Evolutionary conservation across 2,113 vertebrate genomes (phyloP), one percentile per base, ranked within the genome.

Genomic region (Acrocephalus kingi): DNA sequence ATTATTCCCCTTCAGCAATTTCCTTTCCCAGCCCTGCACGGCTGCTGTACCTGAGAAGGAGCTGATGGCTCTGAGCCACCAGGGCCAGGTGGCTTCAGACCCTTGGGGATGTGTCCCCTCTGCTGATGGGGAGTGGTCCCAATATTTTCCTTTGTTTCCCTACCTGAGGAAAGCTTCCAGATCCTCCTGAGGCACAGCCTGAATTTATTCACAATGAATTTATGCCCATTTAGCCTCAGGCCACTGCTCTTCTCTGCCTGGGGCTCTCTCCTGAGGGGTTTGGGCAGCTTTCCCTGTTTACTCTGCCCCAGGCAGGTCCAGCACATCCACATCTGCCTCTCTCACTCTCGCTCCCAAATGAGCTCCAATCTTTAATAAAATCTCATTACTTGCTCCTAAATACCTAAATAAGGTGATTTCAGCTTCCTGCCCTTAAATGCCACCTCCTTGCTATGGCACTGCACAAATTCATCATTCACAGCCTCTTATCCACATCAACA

Each of bases 71-170:
- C 59, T 17, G 37, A 80, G 9, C 20, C 80, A 13, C 2, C 46
- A 33, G 56, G 3, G 10, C 28, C 62, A 25, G 62, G 72, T 3
- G 28, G 52, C 75, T 31, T 0, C 0, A 55, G 6, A 3, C 4
- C 71, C 79, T 3, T 5, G 7, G 64, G 27, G 46, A 31, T 2
- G 7, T 46, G 37, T 61, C 54, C 71, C 24, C 21, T 33, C 14
- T 43, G 0, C n/a, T 11, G 16, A 8, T 1, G 2, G 30, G 56
- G 39, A 68, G 16, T 12, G 27, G 3, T 12, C 58, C 5, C 1
- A 51, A 4, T n/a, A 5, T 37, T 25, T 37, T 19, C 58, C 16
- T 7, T 41, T 46, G 13, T 15, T 37, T 58, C 28, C 19, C 66
- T 13, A 8, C 9, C 5, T 2, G 16, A 41, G 56, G 51, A n/a